Evolutionary conservation across 2,113 vertebrate genomes (phyloP), one percentile per base, ranked within the genome.

Genomic region (Anguilla rostrata): DNA sequence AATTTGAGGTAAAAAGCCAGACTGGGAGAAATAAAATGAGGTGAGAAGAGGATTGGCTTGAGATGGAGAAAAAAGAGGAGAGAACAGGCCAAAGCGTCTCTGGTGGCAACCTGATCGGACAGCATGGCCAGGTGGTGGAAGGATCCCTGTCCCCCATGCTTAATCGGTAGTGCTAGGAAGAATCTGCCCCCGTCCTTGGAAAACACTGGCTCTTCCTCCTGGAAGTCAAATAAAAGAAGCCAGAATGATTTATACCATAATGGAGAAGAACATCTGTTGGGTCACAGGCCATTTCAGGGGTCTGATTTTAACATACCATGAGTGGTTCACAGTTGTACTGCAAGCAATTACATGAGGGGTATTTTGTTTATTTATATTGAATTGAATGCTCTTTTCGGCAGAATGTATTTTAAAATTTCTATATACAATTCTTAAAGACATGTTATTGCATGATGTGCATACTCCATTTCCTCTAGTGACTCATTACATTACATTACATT

Each of bases 171-270:
- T 3, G 92, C 93, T 86, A 93, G 85, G 85, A 95, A 95, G 83
- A 95, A 92, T 0, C 40, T 90, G 0, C 83, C 66, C 86, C 86
- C 88, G 43, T 95, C 95, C 39, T 89, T 88, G 40, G 95, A 95
- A 85, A 94, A 96, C 1, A 94, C 53, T 2, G 94, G 93, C 84
- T 94, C 91, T 82, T 95, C 94, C 83, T 92, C 93, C 95, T 96
- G 71, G n/a, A 60, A 60, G 85, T 82, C 2, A 83, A 85, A 84
- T 5, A 85, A 34, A 83, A 0, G 39, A 78, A 7, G 75, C 56
- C 20, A 29, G 15, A 39, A 75, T 60, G 26, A 11, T n/a, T 83
- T 71, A 18, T 83, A 8, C 49, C n/a, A 78, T 34, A 43, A 86
- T 39, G 49, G 56, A 83, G 49, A 26, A 26, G 46, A n/a, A 66